These are phyloP conservation scores for Nebria brevicollis DNA, from an alignment of 2,888 invertebrate species.

Conservation along the genomic window DNA sequence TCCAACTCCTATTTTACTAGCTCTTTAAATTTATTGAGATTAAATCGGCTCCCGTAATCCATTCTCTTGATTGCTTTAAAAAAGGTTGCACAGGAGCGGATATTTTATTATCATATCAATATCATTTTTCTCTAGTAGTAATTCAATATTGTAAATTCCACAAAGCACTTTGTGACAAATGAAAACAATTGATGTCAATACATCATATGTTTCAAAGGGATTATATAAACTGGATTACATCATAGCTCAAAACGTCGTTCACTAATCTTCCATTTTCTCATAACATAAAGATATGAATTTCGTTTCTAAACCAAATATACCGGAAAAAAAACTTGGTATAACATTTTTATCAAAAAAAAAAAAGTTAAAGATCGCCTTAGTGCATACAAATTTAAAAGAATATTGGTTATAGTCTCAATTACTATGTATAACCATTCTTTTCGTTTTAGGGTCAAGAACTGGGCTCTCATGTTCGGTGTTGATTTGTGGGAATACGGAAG, in stretches of 20 bases:
- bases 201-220: not conserved
- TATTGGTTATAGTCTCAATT: not conserved
- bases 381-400: not conserved
- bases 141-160: not conserved
- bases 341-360: no score
- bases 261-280: not conserved
- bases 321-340: no score
- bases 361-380: not conserved
- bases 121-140: not conserved
- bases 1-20: conserved; percentile 9
- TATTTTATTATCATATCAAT: not conserved
- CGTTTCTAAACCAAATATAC: no score
- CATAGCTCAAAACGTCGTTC: not conserved
- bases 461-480: conserved; percentile 91
- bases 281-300: no score
- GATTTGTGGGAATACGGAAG: conserved; percentile 90
- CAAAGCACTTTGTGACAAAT: not conserved
- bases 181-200: not conserved
- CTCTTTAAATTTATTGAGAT: not conserved
- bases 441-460: conserved; percentile 86
- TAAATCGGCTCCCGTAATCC: not conserved
- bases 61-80: not conserved
- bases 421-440: conserved; percentile 48
- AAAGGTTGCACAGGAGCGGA: not conserved
- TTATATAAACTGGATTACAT: not conserved